Percentiles rank a stretch among this genome's conserved stretches.
Evolutionary conservation across 2,797 vertebrate species (phyloP).

Genomic region (Echiichthys vipera): DNA sequence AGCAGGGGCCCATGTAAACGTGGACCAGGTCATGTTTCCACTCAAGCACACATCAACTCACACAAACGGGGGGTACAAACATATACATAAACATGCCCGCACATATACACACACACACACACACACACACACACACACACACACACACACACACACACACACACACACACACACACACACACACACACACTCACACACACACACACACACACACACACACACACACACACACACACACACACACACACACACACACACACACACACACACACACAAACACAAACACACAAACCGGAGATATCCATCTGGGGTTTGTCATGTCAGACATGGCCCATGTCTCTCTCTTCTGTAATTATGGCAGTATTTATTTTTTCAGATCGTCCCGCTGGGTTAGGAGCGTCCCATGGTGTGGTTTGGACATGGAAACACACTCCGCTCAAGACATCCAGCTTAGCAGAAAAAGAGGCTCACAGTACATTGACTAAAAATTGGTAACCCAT

Average conservation of each 20-base stretch:
- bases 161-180: constrained; percentile 58
- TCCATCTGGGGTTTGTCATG: constrained; percentile 88
- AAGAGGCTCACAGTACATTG: constrained; percentile 61
- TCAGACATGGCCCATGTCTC: constrained; percentile 86
- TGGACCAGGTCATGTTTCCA: constrained; percentile 68
- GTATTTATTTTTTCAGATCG: constrained; percentile 87
- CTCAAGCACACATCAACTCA: constrained; percentile 49
- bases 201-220: constrained; percentile 27
- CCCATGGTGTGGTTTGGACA: constrained; percentile 79
- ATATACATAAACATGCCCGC: constrained; percentile 60
- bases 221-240: too few species aligned
- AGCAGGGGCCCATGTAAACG: constrained; percentile 41
- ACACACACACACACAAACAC: constrained; percentile 27
- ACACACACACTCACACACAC: constrained; percentile 19
- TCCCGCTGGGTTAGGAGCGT: constrained; percentile 79
- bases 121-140: constrained; percentile 49
- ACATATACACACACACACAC: constrained; percentile 16
- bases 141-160: constrained; percentile 49
- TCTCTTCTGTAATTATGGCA: constrained; percentile 88
- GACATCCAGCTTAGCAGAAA: constrained; percentile 75
- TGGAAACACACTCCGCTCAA: constrained; percentile 75
- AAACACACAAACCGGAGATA: constrained; percentile 71
- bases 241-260: constrained; percentile 60
- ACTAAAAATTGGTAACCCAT: constrained; percentile 76
- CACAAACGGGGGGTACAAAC: constrained; percentile 59